Evolutionary conservation across 2,113 vertebrate genomes (phyloP), one percentile per base, ranked within the genome.

Genomic region (Falco punctatus): DNA sequence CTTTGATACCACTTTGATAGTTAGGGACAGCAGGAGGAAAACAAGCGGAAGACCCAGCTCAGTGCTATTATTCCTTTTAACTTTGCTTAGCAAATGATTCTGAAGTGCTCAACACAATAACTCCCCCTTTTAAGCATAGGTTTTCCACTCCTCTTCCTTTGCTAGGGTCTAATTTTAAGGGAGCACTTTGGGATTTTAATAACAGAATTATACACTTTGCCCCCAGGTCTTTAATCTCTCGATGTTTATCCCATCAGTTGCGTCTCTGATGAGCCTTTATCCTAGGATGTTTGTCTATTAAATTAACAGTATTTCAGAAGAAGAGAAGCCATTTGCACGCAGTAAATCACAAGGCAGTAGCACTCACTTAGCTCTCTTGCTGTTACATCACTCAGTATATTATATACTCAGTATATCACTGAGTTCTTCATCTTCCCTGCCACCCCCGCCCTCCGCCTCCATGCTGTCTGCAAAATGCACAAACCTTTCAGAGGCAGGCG

Each of bases 271-370:
- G 74, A 97, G 95, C 86, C 95, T 95, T 98, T 97, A 97, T 97
- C 95, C 96, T 95, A 96, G 96, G 96, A 97, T 98, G 96, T 98
- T 98, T 98, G 97, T 97, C 97, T 98, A 98, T 97, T 98, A 97
- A 98, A 98, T 97, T 97, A 98, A 97, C 97, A 97, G 96, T 97
- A 97, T 97, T 98, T 95, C 95, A 97, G 96, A 96, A 95, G 81
- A 92, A 90, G 96, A 96, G 88, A 93, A 94, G 83, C 62, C 96
- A 97, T 98, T 98, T 97, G 96, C 95, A 95, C 95, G 93, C 96
- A 85, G 79, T 98, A 98, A 98, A 98, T 98, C 98, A 98, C 94
- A 87, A 54, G 54, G 94, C 88, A 96, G 94, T 67, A 84, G 88
- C 90, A 97, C 90, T 88, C 96, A 97, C 91, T 94, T 83, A 97